These are phyloP conservation scores for Venturia canescens DNA, from an alignment of 1,140 invertebrate species.

Conservation along the genomic window DNA sequence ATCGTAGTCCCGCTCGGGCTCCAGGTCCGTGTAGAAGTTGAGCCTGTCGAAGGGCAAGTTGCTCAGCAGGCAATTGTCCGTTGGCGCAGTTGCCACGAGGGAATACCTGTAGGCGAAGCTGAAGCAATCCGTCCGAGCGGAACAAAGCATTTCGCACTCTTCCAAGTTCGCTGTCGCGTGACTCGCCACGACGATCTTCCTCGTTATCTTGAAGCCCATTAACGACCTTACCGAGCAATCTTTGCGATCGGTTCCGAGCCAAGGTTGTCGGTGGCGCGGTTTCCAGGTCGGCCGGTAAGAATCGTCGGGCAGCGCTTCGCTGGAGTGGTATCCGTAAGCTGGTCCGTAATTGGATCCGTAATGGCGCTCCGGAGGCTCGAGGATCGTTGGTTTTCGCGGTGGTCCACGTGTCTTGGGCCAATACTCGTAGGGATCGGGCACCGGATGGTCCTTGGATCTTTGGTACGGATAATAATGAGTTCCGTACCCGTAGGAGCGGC, in stretches of 20 bases:
- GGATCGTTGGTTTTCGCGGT: constrained; percentile 45
- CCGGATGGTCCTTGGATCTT: too few species aligned
- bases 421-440: not conserved
- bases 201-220: constrained; percentile 84
- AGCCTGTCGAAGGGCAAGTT: constrained; percentile 81
- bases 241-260: constrained; percentile 47
- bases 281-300: constrained; percentile 52
- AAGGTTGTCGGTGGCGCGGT: not conserved
- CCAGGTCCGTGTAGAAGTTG: constrained; percentile 84
- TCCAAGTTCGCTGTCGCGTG: constrained; percentile 82
- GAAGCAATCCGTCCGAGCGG: constrained; percentile 83
- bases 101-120: constrained; percentile 86
- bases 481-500: too few species aligned
- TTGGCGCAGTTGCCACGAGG: constrained; percentile 67
- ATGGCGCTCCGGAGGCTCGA: not conserved
- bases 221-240: constrained; percentile 84
- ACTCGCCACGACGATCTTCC: constrained; percentile 81
- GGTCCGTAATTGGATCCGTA: constrained; percentile 65
- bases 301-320: not conserved
- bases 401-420: constrained; percentile 23
- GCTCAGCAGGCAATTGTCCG: constrained; percentile 87
- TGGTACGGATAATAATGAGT: too few species aligned
- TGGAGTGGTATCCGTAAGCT: constrained; percentile 65
- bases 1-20: constrained; percentile 87
- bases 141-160: constrained; percentile 86